Conservation (phyloP, 2,888 invertebrate species). For the Barypeithes pellucidus region DNA sequence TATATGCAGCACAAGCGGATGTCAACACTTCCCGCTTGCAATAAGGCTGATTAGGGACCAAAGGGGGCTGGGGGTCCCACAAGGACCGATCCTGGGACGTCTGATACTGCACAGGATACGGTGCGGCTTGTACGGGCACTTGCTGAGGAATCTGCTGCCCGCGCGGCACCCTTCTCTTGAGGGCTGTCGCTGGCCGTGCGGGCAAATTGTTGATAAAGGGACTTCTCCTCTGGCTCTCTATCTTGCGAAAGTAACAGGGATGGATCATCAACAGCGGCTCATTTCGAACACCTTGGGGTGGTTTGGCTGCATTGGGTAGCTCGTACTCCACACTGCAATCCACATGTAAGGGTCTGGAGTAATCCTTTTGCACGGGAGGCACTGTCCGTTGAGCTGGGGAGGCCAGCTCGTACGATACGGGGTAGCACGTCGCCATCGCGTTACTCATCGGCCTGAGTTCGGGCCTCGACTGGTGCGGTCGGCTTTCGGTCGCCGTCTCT, state of each 20-base stretch:
- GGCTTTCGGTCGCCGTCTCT: conserved; percentile 32
- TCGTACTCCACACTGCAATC: conserved; percentile 95
- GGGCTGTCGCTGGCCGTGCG: conserved; percentile 61
- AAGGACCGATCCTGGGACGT: conserved; percentile 60
- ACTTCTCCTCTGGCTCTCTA: conserved; percentile 87
- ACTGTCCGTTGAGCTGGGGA: conserved; percentile 68
- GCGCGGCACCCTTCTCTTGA: conserved; percentile 58
- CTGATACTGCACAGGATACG: conserved; percentile 62
- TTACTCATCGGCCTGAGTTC: conserved; percentile 64
- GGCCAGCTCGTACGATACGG: conserved; percentile 58
- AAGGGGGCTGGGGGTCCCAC: conserved; percentile 67
- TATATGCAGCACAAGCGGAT: conserved; percentile 59
- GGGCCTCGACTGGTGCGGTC: conserved; percentile 66
- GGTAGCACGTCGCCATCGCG: conserved; percentile 68
- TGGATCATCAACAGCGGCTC: conserved; percentile 93
- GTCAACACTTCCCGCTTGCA: conserved; percentile 67
- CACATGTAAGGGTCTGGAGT: conserved; percentile 89
- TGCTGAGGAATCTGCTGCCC: conserved; percentile 66
- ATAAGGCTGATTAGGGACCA: conserved; percentile 66
- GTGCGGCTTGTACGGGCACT: conserved; percentile 67
- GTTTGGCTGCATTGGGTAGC: conserved; percentile 90
- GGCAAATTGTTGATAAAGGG: conserved; percentile 90
- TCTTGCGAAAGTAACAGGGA: conserved; percentile 90
- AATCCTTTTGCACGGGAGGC: conserved; percentile 80
- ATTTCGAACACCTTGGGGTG: conserved; percentile 86